Conservation (phyloP, 2,888 invertebrate genomes). For the Gnatocerus cornutus region DNA sequence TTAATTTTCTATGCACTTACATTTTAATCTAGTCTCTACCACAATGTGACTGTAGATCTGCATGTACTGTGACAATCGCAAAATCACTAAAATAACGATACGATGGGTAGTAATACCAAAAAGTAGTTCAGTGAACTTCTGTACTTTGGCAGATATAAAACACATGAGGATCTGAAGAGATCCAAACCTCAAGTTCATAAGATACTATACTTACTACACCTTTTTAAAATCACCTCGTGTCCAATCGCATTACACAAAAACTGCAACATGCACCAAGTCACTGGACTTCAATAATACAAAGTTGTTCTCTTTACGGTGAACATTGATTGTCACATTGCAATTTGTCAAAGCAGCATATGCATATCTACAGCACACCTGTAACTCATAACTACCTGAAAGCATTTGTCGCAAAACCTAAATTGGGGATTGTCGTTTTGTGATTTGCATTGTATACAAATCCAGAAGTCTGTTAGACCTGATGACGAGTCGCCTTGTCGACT, state of each 20-base stretch:
- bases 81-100: not conserved
- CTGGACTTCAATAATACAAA: too few species aligned
- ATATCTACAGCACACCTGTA: constrained; percentile 50
- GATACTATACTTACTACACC: too few species aligned
- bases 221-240: too few species aligned
- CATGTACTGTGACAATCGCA: constrained; percentile 50
- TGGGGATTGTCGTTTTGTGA: constrained; percentile 76
- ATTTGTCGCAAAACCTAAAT: constrained; percentile 81
- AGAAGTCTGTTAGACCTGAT: constrained; percentile 72
- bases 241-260: too few species aligned
- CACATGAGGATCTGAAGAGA: too few species aligned
- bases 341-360: constrained; percentile 46
- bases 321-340: not conserved
- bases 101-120: too few species aligned
- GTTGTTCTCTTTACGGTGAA: not conserved
- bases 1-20: constrained; percentile 47
- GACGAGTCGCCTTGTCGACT: constrained; percentile 61
- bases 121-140: too few species aligned
- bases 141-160: too few species aligned
- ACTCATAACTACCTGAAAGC: constrained; percentile 75
- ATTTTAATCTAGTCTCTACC: constrained; percentile 47
- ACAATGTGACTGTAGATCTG: constrained; percentile 53
- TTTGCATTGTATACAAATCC: constrained; percentile 79
- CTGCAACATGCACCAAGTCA: too few species aligned
- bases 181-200: too few species aligned